These are phyloP conservation scores for Drosophila orosa DNA, from an alignment of 1,140 invertebrate species.

Conservation along the genomic window DNA sequence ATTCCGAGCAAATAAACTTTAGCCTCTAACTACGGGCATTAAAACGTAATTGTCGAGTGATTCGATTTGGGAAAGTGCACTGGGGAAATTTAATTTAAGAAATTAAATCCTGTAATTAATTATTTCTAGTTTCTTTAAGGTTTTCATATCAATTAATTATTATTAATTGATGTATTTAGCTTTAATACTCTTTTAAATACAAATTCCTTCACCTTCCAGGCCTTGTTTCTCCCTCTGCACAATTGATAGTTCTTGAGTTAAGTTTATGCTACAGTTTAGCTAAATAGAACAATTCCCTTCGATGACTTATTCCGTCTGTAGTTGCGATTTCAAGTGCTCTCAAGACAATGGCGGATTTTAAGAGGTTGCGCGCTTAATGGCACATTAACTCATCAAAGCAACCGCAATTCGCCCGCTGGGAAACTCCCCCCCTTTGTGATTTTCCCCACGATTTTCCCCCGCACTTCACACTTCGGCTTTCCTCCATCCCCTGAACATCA, in stretches of 20 bases:
- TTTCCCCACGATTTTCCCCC: background rate
- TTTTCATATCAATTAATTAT: too few relatives aligned
- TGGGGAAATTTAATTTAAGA: too few relatives aligned
- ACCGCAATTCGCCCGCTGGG: slow-evolving; percentile 26
- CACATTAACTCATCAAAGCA: slow-evolving; percentile 73
- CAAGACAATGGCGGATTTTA: slow-evolving; percentile 37
- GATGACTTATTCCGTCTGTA: slow-evolving; percentile 26
- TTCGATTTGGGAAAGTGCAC: background rate
- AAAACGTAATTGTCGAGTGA: slow-evolving; percentile 8
- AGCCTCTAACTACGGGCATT: background rate
- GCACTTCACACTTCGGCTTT: slow-evolving; percentile 10
- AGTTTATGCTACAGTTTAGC: slow-evolving; percentile 32
- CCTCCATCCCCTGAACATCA: slow-evolving; percentile 10
- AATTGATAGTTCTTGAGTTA: slow-evolving; percentile 9
- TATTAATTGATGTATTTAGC: too few relatives aligned
- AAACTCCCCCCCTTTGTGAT: background rate
- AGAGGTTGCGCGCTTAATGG: slow-evolving; percentile 61
- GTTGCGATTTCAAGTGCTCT: slow-evolving; percentile 24
- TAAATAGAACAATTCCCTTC: slow-evolving; percentile 30
- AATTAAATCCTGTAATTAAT: too few relatives aligned
- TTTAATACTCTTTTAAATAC: too few relatives aligned
- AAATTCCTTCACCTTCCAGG: background rate
- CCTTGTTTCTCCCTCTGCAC: background rate
- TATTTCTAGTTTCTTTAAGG: too few relatives aligned
- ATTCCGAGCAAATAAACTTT: slow-evolving; percentile 26